Conservation (phyloP, 2,888 invertebrate genomes). For the Tetramorium bicarinatum region DNA sequence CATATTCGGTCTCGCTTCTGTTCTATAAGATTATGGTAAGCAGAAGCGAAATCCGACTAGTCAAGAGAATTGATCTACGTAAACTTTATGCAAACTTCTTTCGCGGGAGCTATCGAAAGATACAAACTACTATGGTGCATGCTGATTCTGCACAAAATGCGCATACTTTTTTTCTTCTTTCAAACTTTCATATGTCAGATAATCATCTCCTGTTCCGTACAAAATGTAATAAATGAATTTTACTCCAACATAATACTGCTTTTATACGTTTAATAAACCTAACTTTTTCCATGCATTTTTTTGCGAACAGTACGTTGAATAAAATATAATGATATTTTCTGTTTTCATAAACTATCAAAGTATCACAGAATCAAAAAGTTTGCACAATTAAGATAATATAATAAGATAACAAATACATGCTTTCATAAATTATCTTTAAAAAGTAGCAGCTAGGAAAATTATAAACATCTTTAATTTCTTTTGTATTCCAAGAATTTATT, state of each 20-base stretch:
- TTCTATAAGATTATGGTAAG: slow-evolving; percentile 69
- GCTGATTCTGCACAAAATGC: not conserved
- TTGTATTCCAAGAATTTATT: not conserved
- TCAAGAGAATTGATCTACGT: slow-evolving; percentile 54
- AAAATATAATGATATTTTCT: not conserved
- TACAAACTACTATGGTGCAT: slow-evolving; percentile 22
- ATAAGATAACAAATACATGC: not conserved
- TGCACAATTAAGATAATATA: not conserved
- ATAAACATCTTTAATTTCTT: not conserved
- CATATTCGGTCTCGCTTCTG: slow-evolving; percentile 14
- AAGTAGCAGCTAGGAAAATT: not conserved
- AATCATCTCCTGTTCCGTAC: not conserved
- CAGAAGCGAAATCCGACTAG: slow-evolving; percentile 59
- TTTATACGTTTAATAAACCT: not conserved
- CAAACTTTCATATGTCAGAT: not conserved
- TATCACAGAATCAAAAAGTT: not conserved
- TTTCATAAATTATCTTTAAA: slow-evolving; percentile 9
- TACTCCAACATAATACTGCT: not conserved
- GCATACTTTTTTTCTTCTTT: not conserved
- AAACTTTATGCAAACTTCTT: slow-evolving; percentile 58
- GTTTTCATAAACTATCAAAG: not conserved
- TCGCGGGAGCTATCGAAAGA: slow-evolving; percentile 16
- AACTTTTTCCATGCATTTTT: not conserved
- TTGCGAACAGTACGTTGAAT: not conserved
- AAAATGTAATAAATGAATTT: slow-evolving; percentile 14